phyloP scores from a whole-genome alignment of 2,888 invertebrate species.

The Acleris emargana region DNA sequence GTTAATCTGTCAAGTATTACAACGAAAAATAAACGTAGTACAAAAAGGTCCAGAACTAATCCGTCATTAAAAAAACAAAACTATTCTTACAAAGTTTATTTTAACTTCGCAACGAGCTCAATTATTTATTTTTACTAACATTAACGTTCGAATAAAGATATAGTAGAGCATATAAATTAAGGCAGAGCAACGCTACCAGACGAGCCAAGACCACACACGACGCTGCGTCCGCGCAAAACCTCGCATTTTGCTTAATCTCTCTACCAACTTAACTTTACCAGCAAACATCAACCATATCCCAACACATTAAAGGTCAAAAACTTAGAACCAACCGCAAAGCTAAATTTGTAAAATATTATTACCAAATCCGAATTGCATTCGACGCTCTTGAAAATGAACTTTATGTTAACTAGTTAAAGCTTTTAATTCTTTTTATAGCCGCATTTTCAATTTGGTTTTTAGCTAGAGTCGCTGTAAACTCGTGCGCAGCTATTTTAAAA shows the following conservation, averaged over 20 bases:
- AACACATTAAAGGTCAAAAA: not conserved
- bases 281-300: conserved; percentile 5
- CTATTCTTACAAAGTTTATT: conserved; percentile 7
- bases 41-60: no score
- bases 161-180: conserved; percentile 38
- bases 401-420: not conserved
- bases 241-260: conserved; percentile 53
- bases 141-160: not conserved
- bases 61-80: no score
- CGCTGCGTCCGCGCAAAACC: conserved; percentile 46
- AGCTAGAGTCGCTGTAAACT: not conserved
- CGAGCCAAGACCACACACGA: conserved; percentile 54
- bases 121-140: conserved; percentile 29
- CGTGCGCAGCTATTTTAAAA: conserved; percentile 15
- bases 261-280: conserved; percentile 38
- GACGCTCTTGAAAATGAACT: not conserved
- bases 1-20: no score
- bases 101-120: conserved; percentile 7
- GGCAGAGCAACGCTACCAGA: conserved; percentile 42
- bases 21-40: no score
- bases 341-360: conserved; percentile 8
- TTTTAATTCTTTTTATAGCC: not conserved
- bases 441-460: conserved; percentile 6
- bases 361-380: not conserved
- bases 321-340: not conserved